Conservation (phyloP, 2,797 vertebrate genomes). For the Parambassis ranga region DNA sequence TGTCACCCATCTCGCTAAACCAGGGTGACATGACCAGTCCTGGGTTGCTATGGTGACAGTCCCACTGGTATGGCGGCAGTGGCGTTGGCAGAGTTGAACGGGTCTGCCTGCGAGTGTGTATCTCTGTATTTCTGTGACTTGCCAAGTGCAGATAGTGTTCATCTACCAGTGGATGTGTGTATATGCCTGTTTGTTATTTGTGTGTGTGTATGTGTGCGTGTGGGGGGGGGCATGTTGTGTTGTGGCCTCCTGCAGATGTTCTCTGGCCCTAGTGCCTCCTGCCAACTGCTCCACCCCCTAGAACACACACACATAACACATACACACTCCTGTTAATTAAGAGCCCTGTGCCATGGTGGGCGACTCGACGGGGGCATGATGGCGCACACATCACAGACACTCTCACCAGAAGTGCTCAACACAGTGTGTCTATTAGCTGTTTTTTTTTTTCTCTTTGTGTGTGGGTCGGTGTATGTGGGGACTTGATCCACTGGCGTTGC, state of each 20-base stretch:
- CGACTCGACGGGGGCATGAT: slow-evolving; percentile 85
- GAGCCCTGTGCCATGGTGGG: slow-evolving; percentile 89
- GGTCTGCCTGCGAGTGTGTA: slow-evolving; percentile 13
- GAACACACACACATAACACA: slow-evolving; percentile 53
- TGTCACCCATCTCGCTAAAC: slow-evolving; percentile 71
- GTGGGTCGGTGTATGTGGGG: slow-evolving; percentile 14
- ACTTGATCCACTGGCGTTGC: slow-evolving; percentile 53
- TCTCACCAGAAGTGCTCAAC: slow-evolving; percentile 15
- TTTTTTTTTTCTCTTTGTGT: background rate
- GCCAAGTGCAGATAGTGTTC: slow-evolving; percentile 21
- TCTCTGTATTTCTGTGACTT: slow-evolving; percentile 37
- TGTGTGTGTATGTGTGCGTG: background rate
- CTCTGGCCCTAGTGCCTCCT: slow-evolving; percentile 91
- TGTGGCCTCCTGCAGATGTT: slow-evolving; percentile 91
- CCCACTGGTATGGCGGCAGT: slow-evolving; percentile 75
- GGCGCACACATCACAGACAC: slow-evolving; percentile 69
- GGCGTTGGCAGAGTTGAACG: slow-evolving; percentile 38
- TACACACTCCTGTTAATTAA: slow-evolving; percentile 95
- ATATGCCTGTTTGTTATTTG: background rate
- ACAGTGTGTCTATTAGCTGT: slow-evolving; percentile 29
- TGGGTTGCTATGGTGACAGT: slow-evolving; percentile 96
- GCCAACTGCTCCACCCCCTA: slow-evolving; percentile 93
- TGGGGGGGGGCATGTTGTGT: slow-evolving; percentile 24
- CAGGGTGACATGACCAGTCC: slow-evolving; percentile 89
- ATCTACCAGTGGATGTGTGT: background rate